Conservation (phyloP, 2,113 vertebrate genomes). For the Cairina moschata region DNA sequence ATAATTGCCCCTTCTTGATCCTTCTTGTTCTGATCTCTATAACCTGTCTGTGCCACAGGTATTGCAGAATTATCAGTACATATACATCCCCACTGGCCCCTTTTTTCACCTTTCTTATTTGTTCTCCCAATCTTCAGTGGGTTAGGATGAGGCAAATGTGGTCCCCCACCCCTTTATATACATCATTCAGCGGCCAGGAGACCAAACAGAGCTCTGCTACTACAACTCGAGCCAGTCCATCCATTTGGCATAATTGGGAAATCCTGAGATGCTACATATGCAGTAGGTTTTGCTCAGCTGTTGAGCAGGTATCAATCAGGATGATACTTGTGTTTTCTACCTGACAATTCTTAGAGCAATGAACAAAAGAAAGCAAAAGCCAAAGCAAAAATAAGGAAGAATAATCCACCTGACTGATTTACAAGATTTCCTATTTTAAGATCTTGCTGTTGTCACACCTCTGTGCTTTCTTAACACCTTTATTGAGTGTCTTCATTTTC, state of each 20-base stretch:
- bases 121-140: background rate
- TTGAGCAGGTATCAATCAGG: background rate
- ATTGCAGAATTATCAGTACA: background rate
- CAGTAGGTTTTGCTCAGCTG: background rate
- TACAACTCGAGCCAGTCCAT: background rate
- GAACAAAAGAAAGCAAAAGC: background rate
- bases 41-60: background rate
- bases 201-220: background rate
- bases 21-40: background rate
- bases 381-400: rapidly evolving
- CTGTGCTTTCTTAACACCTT: background rate
- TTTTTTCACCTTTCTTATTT: background rate
- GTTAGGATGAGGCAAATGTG: background rate
- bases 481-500: background rate
- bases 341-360: background rate
- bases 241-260: background rate
- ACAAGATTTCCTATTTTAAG: background rate
- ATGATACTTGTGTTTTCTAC: background rate
- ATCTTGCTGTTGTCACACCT: background rate
- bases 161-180: too few relatives aligned
- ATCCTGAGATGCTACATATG: background rate
- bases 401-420: background rate
- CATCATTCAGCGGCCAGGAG: background rate
- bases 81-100: too few relatives aligned
- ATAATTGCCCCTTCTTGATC: background rate